Conservation (phyloP, 2,113 vertebrate genomes). For the Nerophis ophidion region DNA sequence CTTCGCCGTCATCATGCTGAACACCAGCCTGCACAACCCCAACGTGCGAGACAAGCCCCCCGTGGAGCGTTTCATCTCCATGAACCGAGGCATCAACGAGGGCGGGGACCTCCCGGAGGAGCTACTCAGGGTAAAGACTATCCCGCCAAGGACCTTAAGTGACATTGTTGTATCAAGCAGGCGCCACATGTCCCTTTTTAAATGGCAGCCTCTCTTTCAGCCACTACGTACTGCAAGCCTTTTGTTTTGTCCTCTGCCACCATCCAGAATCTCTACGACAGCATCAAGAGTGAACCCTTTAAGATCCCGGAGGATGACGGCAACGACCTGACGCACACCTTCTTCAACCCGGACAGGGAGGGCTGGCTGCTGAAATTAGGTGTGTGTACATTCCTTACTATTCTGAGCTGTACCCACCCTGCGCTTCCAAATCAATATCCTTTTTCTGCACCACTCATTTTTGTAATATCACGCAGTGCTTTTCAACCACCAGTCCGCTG, state of each 20-base stretch:
- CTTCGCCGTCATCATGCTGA: slow-evolving; percentile 96
- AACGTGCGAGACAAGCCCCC: slow-evolving; percentile 95
- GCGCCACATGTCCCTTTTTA: not conserved
- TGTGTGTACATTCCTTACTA: slow-evolving; percentile 61
- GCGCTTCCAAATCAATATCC: not conserved
- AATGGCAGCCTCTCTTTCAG: not conserved
- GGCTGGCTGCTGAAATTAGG: slow-evolving; percentile 98
- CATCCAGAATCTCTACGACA: slow-evolving; percentile 93
- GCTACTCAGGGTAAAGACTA: slow-evolving; percentile 82
- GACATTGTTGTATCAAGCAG: no score
- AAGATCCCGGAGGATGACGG: slow-evolving; percentile 98
- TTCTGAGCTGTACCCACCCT: not conserved
- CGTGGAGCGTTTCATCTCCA: slow-evolving; percentile 95
- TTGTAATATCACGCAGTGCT: not conserved
- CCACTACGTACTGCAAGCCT: not conserved
- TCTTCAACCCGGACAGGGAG: slow-evolving; percentile 98
- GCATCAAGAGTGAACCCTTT: slow-evolving; percentile 98
- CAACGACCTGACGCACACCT: slow-evolving; percentile 96
- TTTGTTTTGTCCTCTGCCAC: not conserved
- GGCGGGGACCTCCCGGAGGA: slow-evolving; percentile 97
- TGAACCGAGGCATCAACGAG: slow-evolving; percentile 97
- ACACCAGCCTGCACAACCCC: slow-evolving; percentile 97
- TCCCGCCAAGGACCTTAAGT: no score
- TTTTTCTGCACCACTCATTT: not conserved
- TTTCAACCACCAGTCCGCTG: no score